Percentiles rank a stretch among this genome's conserved stretches.
Evolutionary conservation across 1,140 invertebrate genomes (phyloP).

Genomic region (Charaxes varanes): DNA sequence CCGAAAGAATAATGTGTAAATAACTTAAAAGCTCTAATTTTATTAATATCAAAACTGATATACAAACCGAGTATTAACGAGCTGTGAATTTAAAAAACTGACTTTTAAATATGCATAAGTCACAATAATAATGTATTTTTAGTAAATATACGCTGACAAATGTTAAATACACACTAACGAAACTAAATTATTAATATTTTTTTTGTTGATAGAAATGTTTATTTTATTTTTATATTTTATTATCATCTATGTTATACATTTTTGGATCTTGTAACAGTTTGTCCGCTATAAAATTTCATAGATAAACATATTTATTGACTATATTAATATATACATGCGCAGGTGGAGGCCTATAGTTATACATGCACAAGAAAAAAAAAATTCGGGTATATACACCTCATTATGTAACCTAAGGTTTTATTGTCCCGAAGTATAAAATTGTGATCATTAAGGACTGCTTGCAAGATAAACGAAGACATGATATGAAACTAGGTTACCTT

Average conservation of each 20-base stretch:
- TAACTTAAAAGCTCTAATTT: neutral
- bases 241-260: constrained; percentile 10
- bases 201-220: constrained; percentile 24
- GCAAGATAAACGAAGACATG: constrained; percentile 58
- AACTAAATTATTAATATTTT: constrained; percentile 8
- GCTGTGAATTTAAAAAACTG: constrained; percentile 1
- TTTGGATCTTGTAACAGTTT: constrained; percentile 8
- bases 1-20: neutral
- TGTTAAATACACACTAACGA: neutral
- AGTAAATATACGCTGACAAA: neutral
- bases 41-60: neutral
- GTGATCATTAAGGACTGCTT: constrained; percentile 47
- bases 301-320: constrained; percentile 17
- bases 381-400: constrained; percentile 4
- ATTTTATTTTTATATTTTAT: constrained; percentile 27
- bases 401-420: constrained; percentile 3
- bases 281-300: constrained; percentile 12
- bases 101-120: neutral
- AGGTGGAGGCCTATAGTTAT: constrained; percentile 16
- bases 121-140: neutral
- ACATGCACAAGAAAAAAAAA: constrained; percentile 24
- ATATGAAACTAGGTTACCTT: constrained; percentile 60
- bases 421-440: constrained; percentile 19
- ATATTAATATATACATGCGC: constrained; percentile 6
- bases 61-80: neutral